A percentile compares a stretch with the other conserved stretches of the same genome.
Evolutionary conservation across 2,797 vertebrate genomes (phyloP).

Genomic region (Anas bernieri): DNA sequence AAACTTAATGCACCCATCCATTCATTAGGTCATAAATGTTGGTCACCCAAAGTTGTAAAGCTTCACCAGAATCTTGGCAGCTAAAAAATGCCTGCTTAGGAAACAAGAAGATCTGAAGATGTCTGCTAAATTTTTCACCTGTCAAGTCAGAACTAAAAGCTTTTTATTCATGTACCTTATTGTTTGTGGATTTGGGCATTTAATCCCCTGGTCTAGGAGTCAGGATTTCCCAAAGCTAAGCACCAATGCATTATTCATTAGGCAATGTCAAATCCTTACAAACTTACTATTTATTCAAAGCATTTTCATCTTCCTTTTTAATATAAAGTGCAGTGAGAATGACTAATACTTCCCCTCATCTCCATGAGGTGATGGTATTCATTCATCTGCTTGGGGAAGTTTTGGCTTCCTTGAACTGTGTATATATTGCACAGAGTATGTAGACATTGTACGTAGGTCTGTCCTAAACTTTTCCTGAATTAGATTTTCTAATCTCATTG

Average conservation of each 20-base stretch:
- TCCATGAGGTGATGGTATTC: neutral
- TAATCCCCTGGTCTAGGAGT: neutral
- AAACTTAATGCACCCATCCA: neutral
- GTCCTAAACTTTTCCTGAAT: neutral
- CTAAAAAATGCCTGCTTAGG: neutral
- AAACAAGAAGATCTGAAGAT: neutral
- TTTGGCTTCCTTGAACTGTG: neutral
- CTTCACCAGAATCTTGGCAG: neutral
- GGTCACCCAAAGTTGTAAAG: neutral
- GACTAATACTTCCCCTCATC: neutral
- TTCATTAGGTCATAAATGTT: neutral
- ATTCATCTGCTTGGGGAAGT: neutral
- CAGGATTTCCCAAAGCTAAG: neutral
- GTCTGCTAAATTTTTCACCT: neutral
- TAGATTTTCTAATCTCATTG: neutral
- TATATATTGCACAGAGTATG: neutral
- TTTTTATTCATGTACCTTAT: neutral
- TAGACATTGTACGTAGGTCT: neutral
- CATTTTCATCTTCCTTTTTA: slow-evolving; percentile 12
- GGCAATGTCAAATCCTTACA: neutral
- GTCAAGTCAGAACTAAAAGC: neutral
- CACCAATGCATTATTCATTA: neutral
- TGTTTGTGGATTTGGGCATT: neutral
- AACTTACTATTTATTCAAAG: neutral
- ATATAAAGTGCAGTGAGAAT: neutral